Evolutionary conservation across 2,113 vertebrate genomes (phyloP).

Genomic region (Sialia sialis): DNA sequence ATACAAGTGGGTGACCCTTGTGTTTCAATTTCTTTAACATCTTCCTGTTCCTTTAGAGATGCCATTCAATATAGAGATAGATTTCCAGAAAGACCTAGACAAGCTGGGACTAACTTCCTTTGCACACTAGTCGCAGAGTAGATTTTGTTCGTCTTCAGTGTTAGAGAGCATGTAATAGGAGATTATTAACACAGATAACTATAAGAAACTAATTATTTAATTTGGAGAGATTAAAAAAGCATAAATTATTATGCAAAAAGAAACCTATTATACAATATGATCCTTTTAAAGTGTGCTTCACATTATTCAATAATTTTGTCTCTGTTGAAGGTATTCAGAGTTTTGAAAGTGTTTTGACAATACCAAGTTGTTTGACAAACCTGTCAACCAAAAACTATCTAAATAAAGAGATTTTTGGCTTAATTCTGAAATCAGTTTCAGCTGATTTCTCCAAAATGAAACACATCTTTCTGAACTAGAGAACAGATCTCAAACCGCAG

Average conservation of each 20-base stretch:
- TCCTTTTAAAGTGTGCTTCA: neutral
- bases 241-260: neutral
- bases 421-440: neutral
- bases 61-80: neutral
- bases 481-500: neutral
- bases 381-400: neutral
- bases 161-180: neutral
- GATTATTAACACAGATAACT: neutral
- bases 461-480: neutral
- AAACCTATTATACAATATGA: neutral
- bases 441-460: neutral
- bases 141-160: neutral
- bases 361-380: neutral
- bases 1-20: neutral
- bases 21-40: neutral
- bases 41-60: neutral
- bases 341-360: neutral
- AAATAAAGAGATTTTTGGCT: neutral
- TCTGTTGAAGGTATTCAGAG: neutral
- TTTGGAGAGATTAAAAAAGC: neutral
- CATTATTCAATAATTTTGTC: neutral
- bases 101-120: neutral
- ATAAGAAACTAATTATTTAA: neutral
- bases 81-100: neutral
- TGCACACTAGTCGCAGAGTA: neutral